These are phyloP conservation scores for Drosophila funebris DNA, from an alignment of 1,140 invertebrate species.

Conservation along the genomic window DNA sequence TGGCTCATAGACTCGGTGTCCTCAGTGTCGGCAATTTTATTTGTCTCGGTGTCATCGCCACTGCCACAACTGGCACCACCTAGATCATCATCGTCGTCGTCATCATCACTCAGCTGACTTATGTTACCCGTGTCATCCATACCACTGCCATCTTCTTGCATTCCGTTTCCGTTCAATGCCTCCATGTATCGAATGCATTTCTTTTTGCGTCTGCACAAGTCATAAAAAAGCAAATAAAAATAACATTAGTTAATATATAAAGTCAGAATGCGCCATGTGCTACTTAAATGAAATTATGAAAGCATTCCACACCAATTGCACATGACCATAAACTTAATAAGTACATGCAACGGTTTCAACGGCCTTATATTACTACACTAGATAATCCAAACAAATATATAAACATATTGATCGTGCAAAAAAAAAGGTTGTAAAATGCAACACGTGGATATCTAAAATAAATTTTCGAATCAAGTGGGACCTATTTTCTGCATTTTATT, in stretches of 20 bases:
- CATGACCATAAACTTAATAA: not conserved
- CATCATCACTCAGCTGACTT: conserved; percentile 86
- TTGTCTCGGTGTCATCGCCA: conserved; percentile 89
- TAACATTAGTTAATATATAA: not conserved
- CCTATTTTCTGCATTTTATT: too few species aligned
- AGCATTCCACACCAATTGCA: conserved; percentile 40
- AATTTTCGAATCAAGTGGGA: too few species aligned
- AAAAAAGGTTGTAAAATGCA: too few species aligned
- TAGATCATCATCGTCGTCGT: conserved; percentile 89
- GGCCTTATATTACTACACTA: not conserved
- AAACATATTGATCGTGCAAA: conserved; percentile 6
- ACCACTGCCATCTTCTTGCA: conserved; percentile 85
- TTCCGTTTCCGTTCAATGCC: conserved; percentile 82
- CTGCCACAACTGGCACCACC: conserved; percentile 86
- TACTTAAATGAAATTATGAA: conserved; percentile 7
- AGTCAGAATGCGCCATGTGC: not conserved
- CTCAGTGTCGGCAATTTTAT: conserved; percentile 87
- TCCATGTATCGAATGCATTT: conserved; percentile 98
- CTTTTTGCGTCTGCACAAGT: conserved; percentile 94
- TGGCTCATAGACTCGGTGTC: conserved; percentile 87
- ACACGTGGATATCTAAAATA: too few species aligned
- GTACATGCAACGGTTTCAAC: not conserved
- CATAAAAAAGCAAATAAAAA: not conserved
- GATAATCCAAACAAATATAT: not conserved
- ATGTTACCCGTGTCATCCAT: conserved; percentile 76